phyloP scores from a whole-genome alignment of 2,113 vertebrate species.

The Himantopus leucocephalus region DNA sequence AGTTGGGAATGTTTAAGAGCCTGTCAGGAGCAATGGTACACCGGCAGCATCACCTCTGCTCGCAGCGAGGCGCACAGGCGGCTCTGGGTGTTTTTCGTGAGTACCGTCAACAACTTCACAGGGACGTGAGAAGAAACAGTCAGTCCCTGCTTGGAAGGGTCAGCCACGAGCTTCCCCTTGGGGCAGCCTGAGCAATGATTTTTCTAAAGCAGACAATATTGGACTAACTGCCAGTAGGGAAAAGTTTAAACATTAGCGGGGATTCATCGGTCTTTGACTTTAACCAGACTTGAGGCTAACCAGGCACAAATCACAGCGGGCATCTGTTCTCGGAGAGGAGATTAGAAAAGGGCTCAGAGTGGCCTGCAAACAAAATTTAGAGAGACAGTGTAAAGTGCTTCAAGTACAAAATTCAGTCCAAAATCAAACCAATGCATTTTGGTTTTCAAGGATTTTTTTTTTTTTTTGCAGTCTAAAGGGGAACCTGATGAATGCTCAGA shows the following conservation, averaged over 20 bases:
- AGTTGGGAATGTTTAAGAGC: not conserved
- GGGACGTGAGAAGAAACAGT: not conserved
- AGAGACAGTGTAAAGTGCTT: not conserved
- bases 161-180: not conserved
- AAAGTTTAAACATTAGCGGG: not conserved
- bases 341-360: not conserved
- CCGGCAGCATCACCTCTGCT: not conserved
- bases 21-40: not conserved
- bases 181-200: not conserved
- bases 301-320: not conserved
- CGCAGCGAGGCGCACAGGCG: accelerated
- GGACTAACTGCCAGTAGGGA: not conserved
- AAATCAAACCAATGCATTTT: not conserved
- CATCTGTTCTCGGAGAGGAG: not conserved
- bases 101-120: not conserved
- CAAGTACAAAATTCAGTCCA: not conserved
- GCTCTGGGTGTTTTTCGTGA: not conserved
- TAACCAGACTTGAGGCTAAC: not conserved
- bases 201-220: not conserved
- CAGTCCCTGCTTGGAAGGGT: not conserved
- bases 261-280: not conserved
- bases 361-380: not conserved
- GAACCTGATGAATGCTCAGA: not conserved
- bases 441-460: not conserved
- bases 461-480: not conserved